Evolutionary conservation across 23 tunicate species (phyloP).

Genomic region (Corella eumyota): DNA sequence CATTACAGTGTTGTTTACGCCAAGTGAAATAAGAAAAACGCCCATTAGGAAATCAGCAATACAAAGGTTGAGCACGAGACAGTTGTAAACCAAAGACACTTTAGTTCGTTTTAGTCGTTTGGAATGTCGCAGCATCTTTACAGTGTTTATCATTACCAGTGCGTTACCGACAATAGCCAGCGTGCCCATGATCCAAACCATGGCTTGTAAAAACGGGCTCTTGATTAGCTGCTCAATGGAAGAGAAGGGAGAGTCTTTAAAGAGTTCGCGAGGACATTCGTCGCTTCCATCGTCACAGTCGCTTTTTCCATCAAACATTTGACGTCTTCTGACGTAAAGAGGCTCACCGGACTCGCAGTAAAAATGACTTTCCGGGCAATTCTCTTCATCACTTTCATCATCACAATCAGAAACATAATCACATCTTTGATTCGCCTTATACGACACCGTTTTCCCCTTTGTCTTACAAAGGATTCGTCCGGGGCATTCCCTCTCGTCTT

Average conservation of each 20-base stretch:
- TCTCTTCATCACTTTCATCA: conserved; percentile 38
- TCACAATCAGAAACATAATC: conserved; percentile 43
- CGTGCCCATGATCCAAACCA: conserved; percentile 80
- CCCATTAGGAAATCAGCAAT: conserved; percentile 74
- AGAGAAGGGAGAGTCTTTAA: conserved; percentile 33
- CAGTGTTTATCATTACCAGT: conserved; percentile 12
- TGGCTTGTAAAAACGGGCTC: conserved; percentile 25
- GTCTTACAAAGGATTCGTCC: conserved; percentile 21
- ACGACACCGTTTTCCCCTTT: conserved; percentile 18
- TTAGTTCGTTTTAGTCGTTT: conserved; percentile 13
- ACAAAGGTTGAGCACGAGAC: conserved; percentile 38
- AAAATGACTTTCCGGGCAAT: conserved; percentile 44
- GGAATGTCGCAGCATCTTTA: conserved; percentile 1
- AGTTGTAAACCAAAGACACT: conserved; percentile 36
- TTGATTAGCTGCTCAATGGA: conserved; percentile 35
- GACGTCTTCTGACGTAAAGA: conserved; percentile 21
- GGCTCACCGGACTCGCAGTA: conserved; percentile 43
- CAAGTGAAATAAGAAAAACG: conserved; percentile 34
- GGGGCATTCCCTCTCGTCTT: conserved; percentile 23
- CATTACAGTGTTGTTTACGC: conserved; percentile 10
- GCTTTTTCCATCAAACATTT: conserved; percentile 39
- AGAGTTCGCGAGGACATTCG: conserved; percentile 49
- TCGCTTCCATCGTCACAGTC: conserved; percentile 81
- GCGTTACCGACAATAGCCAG: conserved; percentile 41
- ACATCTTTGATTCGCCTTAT: conserved; percentile 18